phyloP scores from a whole-genome alignment of 2,797 vertebrate genomes.

The Remorina albescens region DNA sequence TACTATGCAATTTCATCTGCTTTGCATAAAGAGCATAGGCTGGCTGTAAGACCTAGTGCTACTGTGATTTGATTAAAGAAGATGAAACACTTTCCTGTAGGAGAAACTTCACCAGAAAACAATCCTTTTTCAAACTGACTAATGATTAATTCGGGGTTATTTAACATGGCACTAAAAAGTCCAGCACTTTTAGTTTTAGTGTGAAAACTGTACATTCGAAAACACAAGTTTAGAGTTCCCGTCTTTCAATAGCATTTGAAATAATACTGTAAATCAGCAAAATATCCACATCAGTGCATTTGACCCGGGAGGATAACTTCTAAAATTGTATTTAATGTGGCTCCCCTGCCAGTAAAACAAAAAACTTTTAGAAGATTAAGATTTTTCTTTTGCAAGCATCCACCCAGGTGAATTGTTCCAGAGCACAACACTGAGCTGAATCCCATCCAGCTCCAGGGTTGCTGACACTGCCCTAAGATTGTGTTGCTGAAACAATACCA shows the following conservation, averaged over 20 bases:
- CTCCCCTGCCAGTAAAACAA: constrained; percentile 16
- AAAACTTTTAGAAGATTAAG: constrained; percentile 33
- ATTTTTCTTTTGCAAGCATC: constrained; percentile 45
- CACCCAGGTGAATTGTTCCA: constrained; percentile 36
- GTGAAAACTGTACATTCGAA: background rate
- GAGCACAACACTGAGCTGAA: constrained; percentile 48
- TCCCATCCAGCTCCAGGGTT: constrained; percentile 37
- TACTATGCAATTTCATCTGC: background rate
- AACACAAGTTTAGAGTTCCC: background rate
- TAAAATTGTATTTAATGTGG: constrained; percentile 35
- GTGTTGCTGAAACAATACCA: constrained; percentile 49
- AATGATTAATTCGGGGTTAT: too few species aligned
- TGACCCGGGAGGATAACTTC: constrained; percentile 18
- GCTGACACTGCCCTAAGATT: constrained; percentile 46
- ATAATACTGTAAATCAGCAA: constrained; percentile 18
- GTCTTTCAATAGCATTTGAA: background rate
- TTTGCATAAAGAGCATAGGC: background rate
- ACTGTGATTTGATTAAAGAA: constrained; percentile 10
- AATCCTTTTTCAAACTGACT: too few species aligned
- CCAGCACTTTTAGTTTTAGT: constrained; percentile 10
- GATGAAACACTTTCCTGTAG: background rate
- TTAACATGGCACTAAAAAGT: background rate
- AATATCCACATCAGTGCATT: constrained; percentile 17
- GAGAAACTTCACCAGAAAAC: too few species aligned
- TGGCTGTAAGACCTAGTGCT: background rate